These are phyloP conservation scores for Lordiphosa andalusiaca DNA, from an alignment of 2,888 invertebrate species.

Conservation along the genomic window DNA sequence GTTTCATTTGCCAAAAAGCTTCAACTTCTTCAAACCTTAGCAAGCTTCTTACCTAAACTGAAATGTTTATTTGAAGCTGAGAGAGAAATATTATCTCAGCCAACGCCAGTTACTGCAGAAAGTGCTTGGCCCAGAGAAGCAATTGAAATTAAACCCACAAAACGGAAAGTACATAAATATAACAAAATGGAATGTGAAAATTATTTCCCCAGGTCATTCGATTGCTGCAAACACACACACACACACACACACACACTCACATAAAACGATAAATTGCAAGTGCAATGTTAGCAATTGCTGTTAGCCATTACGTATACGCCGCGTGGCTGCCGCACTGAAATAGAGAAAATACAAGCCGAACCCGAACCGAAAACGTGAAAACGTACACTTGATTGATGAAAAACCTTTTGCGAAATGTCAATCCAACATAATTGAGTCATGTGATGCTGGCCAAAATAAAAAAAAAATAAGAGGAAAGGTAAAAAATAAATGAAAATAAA, in stretches of 20 bases:
- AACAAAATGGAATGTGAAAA: conserved; percentile 37
- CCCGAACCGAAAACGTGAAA: conserved; percentile 22
- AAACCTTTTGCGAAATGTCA: conserved; percentile 73
- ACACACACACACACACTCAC: conserved; percentile 5
- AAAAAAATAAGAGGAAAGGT: conserved; percentile 12
- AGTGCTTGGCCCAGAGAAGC: conserved; percentile 27
- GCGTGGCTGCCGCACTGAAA: conserved; percentile 26
- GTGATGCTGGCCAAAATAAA: conserved; percentile 30
- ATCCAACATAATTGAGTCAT: conserved; percentile 75
- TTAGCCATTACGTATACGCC: conserved; percentile 57
- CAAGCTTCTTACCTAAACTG: not conserved
- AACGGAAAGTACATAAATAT: conserved; percentile 31
- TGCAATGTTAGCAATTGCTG: conserved; percentile 48
- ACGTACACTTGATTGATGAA: conserved; percentile 74
- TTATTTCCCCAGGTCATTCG: conserved; percentile 41
- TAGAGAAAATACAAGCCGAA: no score
- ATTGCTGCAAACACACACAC: conserved; percentile 2
- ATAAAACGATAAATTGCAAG: conserved; percentile 46
- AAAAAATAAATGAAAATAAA: conserved; percentile 6
- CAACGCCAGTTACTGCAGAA: conserved; percentile 21
- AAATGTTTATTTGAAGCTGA: conserved; percentile 10
- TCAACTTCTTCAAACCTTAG: no score
- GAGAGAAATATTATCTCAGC: conserved; percentile 6
- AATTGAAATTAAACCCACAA: conserved; percentile 40
- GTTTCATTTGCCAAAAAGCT: no score